phyloP scores from a whole-genome alignment of 2,113 vertebrate genomes.

The Corythoichthys haematopterus region DNA sequence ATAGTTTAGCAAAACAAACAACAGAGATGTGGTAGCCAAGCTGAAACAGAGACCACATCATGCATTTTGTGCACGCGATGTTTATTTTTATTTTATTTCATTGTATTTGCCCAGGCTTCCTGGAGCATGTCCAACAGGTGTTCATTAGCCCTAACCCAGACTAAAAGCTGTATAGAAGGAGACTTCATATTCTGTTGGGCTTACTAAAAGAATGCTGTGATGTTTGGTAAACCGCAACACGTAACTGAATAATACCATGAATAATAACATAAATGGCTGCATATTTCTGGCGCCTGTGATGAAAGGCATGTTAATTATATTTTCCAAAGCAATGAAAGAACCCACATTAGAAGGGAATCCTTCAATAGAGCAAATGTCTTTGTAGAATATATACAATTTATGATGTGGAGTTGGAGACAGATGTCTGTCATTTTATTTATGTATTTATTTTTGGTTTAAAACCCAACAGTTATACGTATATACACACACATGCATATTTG shows the following conservation, averaged over 20 bases:
- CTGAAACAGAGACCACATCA: constrained; percentile 22
- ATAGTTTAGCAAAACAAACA: constrained; percentile 44
- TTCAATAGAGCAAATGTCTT: neutral
- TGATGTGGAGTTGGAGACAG: neutral
- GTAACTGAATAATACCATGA: neutral
- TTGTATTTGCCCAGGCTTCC: neutral
- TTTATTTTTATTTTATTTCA: neutral
- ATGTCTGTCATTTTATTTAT: neutral
- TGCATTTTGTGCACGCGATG: neutral
- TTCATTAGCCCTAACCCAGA: constrained; percentile 1
- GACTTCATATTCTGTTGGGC: constrained; percentile 6
- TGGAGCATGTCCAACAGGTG: neutral
- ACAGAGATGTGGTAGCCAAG: constrained; percentile 16
- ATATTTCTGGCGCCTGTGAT: neutral
- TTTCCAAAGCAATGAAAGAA: neutral
- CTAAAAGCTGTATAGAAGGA: neutral
- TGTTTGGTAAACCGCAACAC: neutral
- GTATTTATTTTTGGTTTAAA: neutral
- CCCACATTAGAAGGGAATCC: neutral
- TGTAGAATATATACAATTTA: neutral
- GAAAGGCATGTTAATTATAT: neutral
- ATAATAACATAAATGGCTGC: too few species aligned
- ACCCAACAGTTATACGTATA: neutral
- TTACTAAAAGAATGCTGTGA: neutral
- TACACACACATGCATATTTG: too few species aligned